Base-by-base conservation (phyloP, 2,888 invertebrate genomes). In the Thymelicus acteon region DNA sequence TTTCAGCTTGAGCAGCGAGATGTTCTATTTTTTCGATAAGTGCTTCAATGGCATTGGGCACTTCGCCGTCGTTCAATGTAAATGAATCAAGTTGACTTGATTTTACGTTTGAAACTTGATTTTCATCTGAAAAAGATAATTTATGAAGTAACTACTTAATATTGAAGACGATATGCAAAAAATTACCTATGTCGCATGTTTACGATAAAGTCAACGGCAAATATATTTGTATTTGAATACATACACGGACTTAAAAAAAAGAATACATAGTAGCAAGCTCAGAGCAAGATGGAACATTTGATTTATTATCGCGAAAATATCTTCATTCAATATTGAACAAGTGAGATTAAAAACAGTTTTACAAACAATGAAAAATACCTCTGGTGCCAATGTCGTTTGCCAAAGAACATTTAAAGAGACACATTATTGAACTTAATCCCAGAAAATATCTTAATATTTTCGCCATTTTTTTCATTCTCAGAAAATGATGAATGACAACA, bases 21-120 rank as follows among this genome's bases (percentile, higher is more conserved):
- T 72, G 44, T 76, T 85, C 84, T 13, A 87, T 79, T 6, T 77
- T 77, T 6, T 75, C 64, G 12, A 89, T 75, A 3, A 72, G 48
- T 7, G 76, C 75, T 15, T 79, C 79, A 5, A 84, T 75, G 13
- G 77, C 74, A 15, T 75, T 69, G 7, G 13, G 15, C 24, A 49
- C 62, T 6, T 39, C 48, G 7, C 39, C 52, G 60, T 64, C 60
- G 4, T 49, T 15, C 19, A 24, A 3, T n/a, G 40, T 8, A 24
- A 24, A 4, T 8, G 39, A 12, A 13, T 49, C 13, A 2, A n/a
- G 2, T 24, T 15, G 1, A 48, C 10, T 15, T 10, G 39, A 39
- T 48, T 62, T 37, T n/a, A 12, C 13, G n/a, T 52, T 40, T 12
- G 12, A 13, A 40, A 44, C 31, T 8, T 40, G 24, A 49, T 40